Conservation (phyloP, 2,888 invertebrate species). For the Omphaloscelis lunosa region DNA sequence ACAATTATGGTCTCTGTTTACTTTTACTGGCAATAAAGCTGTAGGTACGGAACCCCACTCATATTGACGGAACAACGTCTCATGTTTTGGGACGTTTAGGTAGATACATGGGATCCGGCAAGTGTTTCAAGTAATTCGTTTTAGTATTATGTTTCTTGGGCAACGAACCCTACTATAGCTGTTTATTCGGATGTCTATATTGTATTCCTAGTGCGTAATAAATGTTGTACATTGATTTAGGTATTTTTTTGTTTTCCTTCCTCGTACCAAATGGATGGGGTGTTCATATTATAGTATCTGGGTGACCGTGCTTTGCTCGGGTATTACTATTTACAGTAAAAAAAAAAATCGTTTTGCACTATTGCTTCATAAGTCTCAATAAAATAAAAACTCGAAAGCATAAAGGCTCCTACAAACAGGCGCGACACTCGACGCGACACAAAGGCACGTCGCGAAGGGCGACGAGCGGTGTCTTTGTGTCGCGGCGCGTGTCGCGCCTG, state of each 20-base stretch:
- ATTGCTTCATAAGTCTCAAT: too few species aligned
- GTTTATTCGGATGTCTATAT: slow-evolving; percentile 19
- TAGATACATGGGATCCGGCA: slow-evolving; percentile 12
- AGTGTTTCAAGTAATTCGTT: slow-evolving; percentile 30
- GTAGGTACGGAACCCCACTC: background rate
- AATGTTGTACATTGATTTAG: slow-evolving; percentile 12
- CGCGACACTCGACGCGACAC: too few species aligned
- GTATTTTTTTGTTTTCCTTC: slow-evolving; percentile 1
- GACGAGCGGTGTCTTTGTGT: too few species aligned
- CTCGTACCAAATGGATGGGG: background rate
- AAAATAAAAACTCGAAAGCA: too few species aligned
- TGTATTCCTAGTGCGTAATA: slow-evolving; percentile 9
- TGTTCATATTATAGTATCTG: slow-evolving; percentile 4
- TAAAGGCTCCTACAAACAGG: too few species aligned
- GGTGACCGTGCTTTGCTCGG: too few species aligned
- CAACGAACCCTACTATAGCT: slow-evolving; percentile 16
- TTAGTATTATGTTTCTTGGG: slow-evolving; percentile 32
- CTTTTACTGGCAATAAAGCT: slow-evolving; percentile 6
- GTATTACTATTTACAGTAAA: too few species aligned
- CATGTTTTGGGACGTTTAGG: background rate
- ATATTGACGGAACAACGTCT: slow-evolving; percentile 4
- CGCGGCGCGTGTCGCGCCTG: too few species aligned
- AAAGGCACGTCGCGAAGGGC: too few species aligned
- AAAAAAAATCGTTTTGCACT: too few species aligned
- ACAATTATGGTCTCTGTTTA: background rate